These are phyloP conservation scores for Pristionchus exspectatus DNA, from an alignment of 2,888 invertebrate species.

Conservation along the genomic window DNA sequence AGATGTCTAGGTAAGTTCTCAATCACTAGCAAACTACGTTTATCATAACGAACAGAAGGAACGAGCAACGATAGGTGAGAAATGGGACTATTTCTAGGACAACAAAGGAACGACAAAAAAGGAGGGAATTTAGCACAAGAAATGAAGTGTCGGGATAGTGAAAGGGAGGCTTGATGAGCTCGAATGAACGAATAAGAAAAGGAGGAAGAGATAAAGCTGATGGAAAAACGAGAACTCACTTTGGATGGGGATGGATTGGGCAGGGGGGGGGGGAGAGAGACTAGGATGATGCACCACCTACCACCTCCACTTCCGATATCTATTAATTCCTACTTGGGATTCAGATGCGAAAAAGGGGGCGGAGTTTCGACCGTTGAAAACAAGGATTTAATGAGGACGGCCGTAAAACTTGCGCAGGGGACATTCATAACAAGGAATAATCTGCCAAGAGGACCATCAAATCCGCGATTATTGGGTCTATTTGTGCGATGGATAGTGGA, in stretches of 20 bases:
- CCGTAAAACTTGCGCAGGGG: slow-evolving; percentile 37
- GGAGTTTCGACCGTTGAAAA: slow-evolving; percentile 21
- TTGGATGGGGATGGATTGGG: slow-evolving; percentile 24
- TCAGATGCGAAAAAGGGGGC: neutral
- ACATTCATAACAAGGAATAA: slow-evolving; percentile 34
- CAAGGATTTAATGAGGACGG: slow-evolving; percentile 32
- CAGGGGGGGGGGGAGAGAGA: neutral
- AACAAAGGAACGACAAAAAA: slow-evolving; percentile 12
- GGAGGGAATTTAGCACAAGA: slow-evolving; percentile 10
- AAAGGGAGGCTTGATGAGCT: slow-evolving; percentile 20
- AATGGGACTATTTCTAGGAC: neutral
- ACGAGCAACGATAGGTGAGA: neutral
- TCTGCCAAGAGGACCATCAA: slow-evolving; percentile 8
- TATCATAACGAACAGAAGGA: slow-evolving; percentile 32
- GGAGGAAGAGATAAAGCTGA: neutral
- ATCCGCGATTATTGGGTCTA: slow-evolving; percentile 2
- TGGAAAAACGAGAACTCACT: neutral
- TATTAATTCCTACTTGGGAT: neutral
- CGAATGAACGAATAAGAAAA: slow-evolving; percentile 14
- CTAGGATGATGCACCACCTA: neutral
- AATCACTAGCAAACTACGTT: slow-evolving; percentile 12
- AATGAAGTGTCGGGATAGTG: neutral
- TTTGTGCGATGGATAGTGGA: neutral
- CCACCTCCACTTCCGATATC: neutral
- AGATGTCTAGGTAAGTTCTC: slow-evolving; percentile 8